Percentiles rank a stretch among this genome's conserved stretches.
Evolutionary conservation across 2,888 invertebrate genomes (phyloP).

Genomic region (Cantharis nigra): DNA sequence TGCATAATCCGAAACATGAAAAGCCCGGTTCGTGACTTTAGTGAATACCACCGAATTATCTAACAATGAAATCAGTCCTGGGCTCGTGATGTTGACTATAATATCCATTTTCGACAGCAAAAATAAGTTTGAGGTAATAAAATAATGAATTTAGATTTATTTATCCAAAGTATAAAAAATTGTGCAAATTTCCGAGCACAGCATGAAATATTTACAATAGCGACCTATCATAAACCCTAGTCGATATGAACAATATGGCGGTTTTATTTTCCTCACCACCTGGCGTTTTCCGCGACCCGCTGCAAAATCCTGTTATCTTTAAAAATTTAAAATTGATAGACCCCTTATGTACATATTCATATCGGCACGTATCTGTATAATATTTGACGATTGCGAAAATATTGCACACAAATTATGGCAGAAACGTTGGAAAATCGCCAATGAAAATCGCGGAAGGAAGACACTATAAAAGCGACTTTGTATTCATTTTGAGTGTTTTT

Average conservation of each 20-base stretch:
- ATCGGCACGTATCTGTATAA: conserved; percentile 16
- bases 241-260: background rate
- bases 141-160: background rate
- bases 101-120: background rate
- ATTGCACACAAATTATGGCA: conserved; percentile 5
- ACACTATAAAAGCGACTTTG: background rate
- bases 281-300: conserved; percentile 10
- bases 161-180: background rate
- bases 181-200: background rate
- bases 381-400: conserved; percentile 5
- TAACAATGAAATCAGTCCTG: conserved; percentile 11
- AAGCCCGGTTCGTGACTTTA: conserved; percentile 18
- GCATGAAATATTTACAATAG: background rate
- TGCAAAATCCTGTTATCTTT: conserved; percentile 13
- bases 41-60: conserved; percentile 17
- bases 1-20: conserved; percentile 4
- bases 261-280: conserved; percentile 15
- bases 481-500: background rate
- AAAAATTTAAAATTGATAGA: conserved; percentile 20
- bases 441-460: background rate
- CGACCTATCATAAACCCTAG: conserved; percentile 1
- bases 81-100: conserved; percentile 8
- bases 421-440: conserved; percentile 6
- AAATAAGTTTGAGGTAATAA: background rate
- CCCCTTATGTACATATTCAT: conserved; percentile 21